Evolutionary conservation across 2,888 invertebrate genomes (phyloP).

Genomic region (Zeuzera pyrina): DNA sequence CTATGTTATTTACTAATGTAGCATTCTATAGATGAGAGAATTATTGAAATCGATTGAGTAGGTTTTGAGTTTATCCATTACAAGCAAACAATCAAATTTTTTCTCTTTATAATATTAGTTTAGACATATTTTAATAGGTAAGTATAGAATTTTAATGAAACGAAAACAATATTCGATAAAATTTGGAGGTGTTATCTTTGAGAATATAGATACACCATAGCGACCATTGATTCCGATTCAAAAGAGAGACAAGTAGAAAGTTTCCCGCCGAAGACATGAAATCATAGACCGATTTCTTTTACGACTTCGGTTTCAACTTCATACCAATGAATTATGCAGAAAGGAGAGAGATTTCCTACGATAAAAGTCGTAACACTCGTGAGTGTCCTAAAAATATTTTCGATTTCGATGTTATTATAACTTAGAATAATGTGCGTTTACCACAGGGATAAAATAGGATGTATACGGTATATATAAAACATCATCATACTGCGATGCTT

Average conservation of each 20-base stretch:
- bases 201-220: constrained; percentile 22
- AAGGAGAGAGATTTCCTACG: constrained; percentile 67
- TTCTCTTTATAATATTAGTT: too few species aligned
- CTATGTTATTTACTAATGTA: too few species aligned
- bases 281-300: constrained; percentile 73
- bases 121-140: not conserved
- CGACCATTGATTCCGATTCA: constrained; percentile 55
- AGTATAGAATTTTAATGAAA: too few species aligned
- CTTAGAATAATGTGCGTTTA: too few species aligned
- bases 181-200: constrained; percentile 2
- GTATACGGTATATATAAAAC: too few species aligned
- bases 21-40: too few species aligned
- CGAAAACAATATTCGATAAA: constrained; percentile 1
- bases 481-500: too few species aligned
- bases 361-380: constrained; percentile 68
- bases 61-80: too few species aligned
- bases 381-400: constrained; percentile 62
- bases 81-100: too few species aligned
- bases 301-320: constrained; percentile 72
- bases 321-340: constrained; percentile 71
- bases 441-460: too few species aligned
- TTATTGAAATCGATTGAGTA: too few species aligned
- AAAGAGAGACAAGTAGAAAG: constrained; percentile 61
- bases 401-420: too few species aligned
- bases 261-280: constrained; percentile 66